Conservation (phyloP, 2,888 invertebrate genomes). For the Diaprepes abbreviatus region DNA sequence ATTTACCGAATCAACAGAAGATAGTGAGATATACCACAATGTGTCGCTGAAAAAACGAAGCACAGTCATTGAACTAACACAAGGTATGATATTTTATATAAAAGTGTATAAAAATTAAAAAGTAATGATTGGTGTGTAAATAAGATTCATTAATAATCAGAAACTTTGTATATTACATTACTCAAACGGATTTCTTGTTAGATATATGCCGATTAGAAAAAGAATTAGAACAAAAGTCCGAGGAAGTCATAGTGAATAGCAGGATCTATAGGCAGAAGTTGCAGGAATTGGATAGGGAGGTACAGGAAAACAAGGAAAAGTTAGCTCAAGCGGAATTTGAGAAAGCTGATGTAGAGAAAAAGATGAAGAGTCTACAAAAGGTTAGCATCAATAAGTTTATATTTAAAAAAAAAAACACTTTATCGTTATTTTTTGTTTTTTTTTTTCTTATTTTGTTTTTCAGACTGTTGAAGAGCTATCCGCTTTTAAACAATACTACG, state of each 20-base stretch:
- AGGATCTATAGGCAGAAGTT: conserved; percentile 61
- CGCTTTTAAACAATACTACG: conserved; percentile 53
- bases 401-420: too few relatives aligned
- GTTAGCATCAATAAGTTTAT: conserved; percentile 23
- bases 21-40: conserved; percentile 54
- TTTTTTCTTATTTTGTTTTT: neutral
- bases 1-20: conserved; percentile 61
- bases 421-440: too few relatives aligned
- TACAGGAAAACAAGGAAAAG: conserved; percentile 52
- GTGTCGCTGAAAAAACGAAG: conserved; percentile 52
- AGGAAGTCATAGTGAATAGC: conserved; percentile 41
- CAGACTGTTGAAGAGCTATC: conserved; percentile 53
- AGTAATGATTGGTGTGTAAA: too few relatives aligned
- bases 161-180: too few relatives aligned
- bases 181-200: too few relatives aligned
- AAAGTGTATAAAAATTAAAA: too few relatives aligned
- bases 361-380: conserved; percentile 59
- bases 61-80: conserved; percentile 62
- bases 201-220: conserved; percentile 58
- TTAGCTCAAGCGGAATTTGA: conserved; percentile 52
- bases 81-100: conserved; percentile 61
- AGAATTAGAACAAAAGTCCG: conserved; percentile 65
- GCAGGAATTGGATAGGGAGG: conserved; percentile 63
- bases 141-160: too few relatives aligned
- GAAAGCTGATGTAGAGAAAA: conserved; percentile 54